Base-by-base conservation (phyloP, 2,888 invertebrate genomes). In the Nebria brevicollis region DNA sequence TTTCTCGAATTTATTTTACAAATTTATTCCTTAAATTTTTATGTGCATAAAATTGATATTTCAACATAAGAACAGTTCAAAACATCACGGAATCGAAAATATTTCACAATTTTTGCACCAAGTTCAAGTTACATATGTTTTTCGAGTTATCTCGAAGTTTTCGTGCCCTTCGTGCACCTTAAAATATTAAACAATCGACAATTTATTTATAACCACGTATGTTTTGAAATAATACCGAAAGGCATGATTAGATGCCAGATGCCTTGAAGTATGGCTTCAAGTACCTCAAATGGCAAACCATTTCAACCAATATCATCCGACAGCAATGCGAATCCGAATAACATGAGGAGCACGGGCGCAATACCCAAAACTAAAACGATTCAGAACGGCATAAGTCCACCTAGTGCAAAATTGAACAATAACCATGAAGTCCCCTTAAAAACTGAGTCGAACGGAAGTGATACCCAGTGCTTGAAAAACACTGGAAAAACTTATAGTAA, bases 271-370 rank as follows among this genome's bases (percentile, higher is more conserved):
- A 80, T 80, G 80, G 80, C 81, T 77, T 81, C 81, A 73, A 66
- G 73, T 73, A 72, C 76, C 76, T 77, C 72, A 76, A 81, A 72
- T 65, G 81, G 66, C 54, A 77, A 81, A 72, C 43, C 81, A 41
- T 72, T 42, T 43, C 70, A 70, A 76, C 34, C 34, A 65, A 76
- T 75, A 65, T 73, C 81, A 66, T 81, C 81, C 43, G 81, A 81
- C 75, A 81, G 65, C 66, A 81, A 81, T 77, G 81, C 81, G 20
- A 81, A 81, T 77, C 81, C 77, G 65, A 81, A 76, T 81, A 76
- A 76, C 66, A 77, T 76, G 65, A 81, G 20, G 77, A 72, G 73
- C 42, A 81, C 81, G 64, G 77, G 77, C 66, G 77, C 81, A 15
- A 77, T 81, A 15, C 76, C 81, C 26, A 77, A 81, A 81, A 43